Conservation (phyloP, 2,113 vertebrate genomes). For the Microcebus jonahi region DNA sequence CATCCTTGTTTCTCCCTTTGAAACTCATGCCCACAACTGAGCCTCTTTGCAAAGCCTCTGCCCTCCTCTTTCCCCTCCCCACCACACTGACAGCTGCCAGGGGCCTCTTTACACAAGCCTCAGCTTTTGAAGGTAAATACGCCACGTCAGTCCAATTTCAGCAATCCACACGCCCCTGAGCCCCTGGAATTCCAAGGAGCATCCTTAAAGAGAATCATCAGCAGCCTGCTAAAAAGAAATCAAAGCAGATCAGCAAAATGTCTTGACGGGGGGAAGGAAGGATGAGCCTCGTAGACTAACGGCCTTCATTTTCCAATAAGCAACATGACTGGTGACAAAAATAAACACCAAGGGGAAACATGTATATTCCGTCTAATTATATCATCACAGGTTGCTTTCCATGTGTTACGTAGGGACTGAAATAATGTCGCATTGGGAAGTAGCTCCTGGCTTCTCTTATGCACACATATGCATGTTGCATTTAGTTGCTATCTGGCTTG, state of each 20-base stretch:
- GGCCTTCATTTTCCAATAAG: conserved; percentile 82
- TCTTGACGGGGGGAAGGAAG: background rate
- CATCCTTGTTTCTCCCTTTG: background rate
- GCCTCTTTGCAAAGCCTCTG: background rate
- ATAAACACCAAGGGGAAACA: conserved; percentile 81
- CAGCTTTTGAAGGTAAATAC: conserved; percentile 62
- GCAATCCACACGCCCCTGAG: conserved; percentile 55
- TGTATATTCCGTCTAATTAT: conserved; percentile 82
- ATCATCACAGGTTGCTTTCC: conserved; percentile 83
- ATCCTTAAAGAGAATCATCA: background rate
- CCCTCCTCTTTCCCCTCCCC: background rate
- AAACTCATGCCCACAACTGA: background rate
- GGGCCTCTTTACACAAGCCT: conserved; percentile 56
- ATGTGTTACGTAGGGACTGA: conserved; percentile 66
- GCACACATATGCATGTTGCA: background rate
- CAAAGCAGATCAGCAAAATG: conserved; percentile 40
- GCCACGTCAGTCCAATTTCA: background rate
- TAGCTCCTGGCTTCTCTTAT: conserved; percentile 51
- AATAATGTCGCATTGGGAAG: conserved; percentile 67
- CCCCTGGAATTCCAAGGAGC: conserved; percentile 55
- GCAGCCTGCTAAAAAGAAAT: conserved; percentile 36
- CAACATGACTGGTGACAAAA: conserved; percentile 81
- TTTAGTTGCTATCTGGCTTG: background rate
- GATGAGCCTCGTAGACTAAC: conserved; percentile 35
- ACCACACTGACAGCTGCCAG: conserved; percentile 2